Evolutionary conservation across 1,140 invertebrate species (phyloP).

Genomic region (Drosophila arawakana): DNA sequence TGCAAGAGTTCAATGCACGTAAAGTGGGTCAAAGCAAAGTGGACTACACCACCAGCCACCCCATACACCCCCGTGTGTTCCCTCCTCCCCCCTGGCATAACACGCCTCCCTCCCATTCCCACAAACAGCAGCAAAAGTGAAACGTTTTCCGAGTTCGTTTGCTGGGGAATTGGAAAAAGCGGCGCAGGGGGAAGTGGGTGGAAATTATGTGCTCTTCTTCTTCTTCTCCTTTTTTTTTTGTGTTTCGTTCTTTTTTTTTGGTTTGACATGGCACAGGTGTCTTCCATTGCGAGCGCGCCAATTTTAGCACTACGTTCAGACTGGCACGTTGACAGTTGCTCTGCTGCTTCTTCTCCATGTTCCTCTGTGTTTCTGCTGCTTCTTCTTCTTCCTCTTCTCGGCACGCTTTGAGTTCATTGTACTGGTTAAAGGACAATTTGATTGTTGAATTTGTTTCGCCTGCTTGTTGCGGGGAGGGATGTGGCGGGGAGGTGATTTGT

Average conservation of each 20-base stretch:
- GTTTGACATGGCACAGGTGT: slow-evolving; percentile 77
- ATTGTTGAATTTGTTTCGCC: slow-evolving; percentile 21
- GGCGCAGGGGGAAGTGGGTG: background rate
- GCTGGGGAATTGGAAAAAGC: background rate
- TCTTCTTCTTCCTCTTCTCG: slow-evolving; percentile 1
- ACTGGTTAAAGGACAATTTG: slow-evolving; percentile 69
- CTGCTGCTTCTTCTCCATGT: background rate
- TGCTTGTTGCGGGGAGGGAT: background rate
- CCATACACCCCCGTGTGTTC: background rate
- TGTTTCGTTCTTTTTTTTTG: slow-evolving; percentile 23
- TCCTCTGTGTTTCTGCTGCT: background rate
- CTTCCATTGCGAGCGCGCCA: slow-evolving; percentile 63
- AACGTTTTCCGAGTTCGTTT: slow-evolving; percentile 41
- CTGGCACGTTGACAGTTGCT: slow-evolving; percentile 12
- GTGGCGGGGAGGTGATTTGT: background rate
- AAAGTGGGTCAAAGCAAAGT: slow-evolving; percentile 87
- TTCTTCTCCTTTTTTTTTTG: background rate
- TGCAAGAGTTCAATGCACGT: slow-evolving; percentile 82
- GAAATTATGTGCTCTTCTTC: background rate
- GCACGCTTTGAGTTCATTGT: slow-evolving; percentile 63
- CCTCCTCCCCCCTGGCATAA: slow-evolving; percentile 2
- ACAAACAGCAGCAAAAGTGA: slow-evolving; percentile 69
- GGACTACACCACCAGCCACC: slow-evolving; percentile 44
- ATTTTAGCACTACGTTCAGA: slow-evolving; percentile 44
- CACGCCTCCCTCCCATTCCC: slow-evolving; percentile 6